Evolutionary conservation across 37 sponge, comb jelly and placozoan genomes (phyloP).

Genomic region (Chondrilla cf. caribensis): DNA sequence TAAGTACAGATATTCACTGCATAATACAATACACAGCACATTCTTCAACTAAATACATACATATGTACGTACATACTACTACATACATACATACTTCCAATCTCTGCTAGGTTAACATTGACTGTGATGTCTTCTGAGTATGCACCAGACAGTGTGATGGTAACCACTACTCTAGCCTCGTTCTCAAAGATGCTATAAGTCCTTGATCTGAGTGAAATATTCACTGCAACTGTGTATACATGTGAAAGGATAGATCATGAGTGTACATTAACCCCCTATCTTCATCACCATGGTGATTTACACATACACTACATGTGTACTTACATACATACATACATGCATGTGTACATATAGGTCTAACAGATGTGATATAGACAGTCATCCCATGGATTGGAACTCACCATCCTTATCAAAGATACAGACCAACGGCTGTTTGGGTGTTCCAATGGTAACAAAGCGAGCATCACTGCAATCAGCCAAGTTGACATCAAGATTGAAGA

Average conservation of each 20-base stretch:
- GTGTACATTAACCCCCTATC: too few relatives aligned
- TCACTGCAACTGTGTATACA: too few relatives aligned
- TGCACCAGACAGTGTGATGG: not conserved
- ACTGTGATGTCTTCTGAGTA: not conserved
- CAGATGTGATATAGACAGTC: too few relatives aligned
- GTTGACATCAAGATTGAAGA: not conserved
- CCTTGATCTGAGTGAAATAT: too few relatives aligned
- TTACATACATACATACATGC: too few relatives aligned
- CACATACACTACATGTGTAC: too few relatives aligned
- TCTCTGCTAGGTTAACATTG: not conserved
- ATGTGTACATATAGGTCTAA: too few relatives aligned
- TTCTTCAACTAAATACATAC: not conserved
- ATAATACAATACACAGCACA: not conserved
- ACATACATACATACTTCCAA: not conserved
- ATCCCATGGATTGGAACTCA: too few relatives aligned
- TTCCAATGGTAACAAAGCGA: not conserved
- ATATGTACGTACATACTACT: not conserved
- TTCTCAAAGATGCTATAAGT: conserved; percentile 23
- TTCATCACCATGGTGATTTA: too few relatives aligned
- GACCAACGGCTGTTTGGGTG: not conserved
- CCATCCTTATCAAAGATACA: not conserved
- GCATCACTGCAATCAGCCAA: not conserved
- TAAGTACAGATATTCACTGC: not conserved
- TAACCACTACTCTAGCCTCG: not conserved
- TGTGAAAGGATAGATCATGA: too few relatives aligned